Percentiles rank a stretch among this genome's conserved stretches.
These are phyloP conservation scores for Caenorhabditis doughertyi DNA, from an alignment of 2,888 invertebrate species.

Conservation along the genomic window DNA sequence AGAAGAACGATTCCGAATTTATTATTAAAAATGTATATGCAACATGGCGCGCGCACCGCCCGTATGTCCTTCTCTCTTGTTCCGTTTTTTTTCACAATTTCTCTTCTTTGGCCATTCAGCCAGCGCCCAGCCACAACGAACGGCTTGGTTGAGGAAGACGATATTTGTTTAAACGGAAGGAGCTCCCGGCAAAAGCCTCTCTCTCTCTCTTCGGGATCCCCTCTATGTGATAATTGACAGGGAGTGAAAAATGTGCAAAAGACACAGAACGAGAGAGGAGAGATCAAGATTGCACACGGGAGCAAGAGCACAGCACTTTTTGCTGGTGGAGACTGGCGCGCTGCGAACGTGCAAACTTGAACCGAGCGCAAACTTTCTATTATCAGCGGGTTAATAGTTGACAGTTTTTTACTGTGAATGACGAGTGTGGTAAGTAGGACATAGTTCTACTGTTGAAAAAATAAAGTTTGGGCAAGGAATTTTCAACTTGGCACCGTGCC, in stretches of 20 bases:
- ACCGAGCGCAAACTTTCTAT: conserved; percentile 54
- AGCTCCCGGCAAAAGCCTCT: not conserved
- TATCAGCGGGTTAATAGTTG: conserved; percentile 17
- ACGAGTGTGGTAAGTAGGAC: not conserved
- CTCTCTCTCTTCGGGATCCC: not conserved
- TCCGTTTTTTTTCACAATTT: conserved; percentile 36
- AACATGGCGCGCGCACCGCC: conserved; percentile 30
- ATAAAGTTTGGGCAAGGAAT: no score
- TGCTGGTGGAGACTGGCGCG: conserved; percentile 4
- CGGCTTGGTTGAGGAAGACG: not conserved
- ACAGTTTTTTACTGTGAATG: conserved; percentile 1
- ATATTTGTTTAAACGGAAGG: conserved; percentile 17
- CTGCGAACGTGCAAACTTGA: conserved; percentile 63
- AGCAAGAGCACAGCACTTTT: conserved; percentile 32
- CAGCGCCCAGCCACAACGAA: conserved; percentile 4
- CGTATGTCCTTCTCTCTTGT: conserved; percentile 19
- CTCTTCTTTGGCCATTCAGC: no score
- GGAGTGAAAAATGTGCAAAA: not conserved
- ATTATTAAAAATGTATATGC: conserved; percentile 54
- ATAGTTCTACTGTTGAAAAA: no score
- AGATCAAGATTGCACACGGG: no score
- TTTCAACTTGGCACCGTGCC: no score
- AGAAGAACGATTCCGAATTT: no score
- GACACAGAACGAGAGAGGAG: not conserved
- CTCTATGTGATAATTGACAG: conserved; percentile 13